phyloP scores from a whole-genome alignment of 2,113 vertebrate species.

The Larimichthys crocea region DNA sequence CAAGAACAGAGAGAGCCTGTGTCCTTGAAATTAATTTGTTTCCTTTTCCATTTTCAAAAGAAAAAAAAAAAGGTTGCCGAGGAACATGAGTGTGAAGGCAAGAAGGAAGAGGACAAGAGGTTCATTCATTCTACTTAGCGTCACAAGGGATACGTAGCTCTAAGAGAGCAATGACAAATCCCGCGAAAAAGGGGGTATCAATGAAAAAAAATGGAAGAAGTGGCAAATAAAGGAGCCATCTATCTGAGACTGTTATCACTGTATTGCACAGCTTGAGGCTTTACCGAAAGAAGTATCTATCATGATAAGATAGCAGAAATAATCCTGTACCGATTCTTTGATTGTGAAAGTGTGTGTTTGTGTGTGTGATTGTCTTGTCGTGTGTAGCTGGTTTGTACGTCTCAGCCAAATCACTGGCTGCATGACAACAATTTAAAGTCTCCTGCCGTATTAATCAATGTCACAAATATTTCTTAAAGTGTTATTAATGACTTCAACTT shows the following conservation, averaged over 20 bases:
- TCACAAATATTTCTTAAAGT: conserved; percentile 25
- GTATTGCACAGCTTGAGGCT: conserved; percentile 49
- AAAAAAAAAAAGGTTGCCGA: conserved; percentile 42
- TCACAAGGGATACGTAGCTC: conserved; percentile 29
- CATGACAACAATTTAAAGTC: conserved; percentile 30
- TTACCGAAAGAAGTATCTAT: conserved; percentile 46
- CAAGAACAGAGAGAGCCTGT: conserved; percentile 50
- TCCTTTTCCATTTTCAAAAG: conserved; percentile 54
- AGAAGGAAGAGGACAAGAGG: conserved; percentile 34
- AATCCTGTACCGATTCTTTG: conserved; percentile 45
- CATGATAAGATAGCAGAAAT: conserved; percentile 54
- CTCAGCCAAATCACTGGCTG: conserved; percentile 6
- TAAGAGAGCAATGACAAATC: conserved; percentile 63
- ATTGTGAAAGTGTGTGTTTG: conserved; percentile 16
- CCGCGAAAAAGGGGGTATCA: not conserved
- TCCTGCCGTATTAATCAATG: conserved; percentile 37
- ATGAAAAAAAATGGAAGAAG: conserved; percentile 33
- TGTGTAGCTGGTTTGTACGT: conserved; percentile 24
- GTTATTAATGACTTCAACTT: conserved; percentile 27
- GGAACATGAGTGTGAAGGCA: conserved; percentile 23
- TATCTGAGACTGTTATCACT: conserved; percentile 63
- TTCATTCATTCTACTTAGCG: conserved; percentile 73
- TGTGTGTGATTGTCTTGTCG: not conserved
- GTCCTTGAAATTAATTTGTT: conserved; percentile 77
- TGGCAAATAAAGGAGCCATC: conserved; percentile 47